A percentile compares a stretch with the other conserved stretches of the same genome.
Evolutionary conservation across 2,797 vertebrate species (phyloP).

Genomic region (Cossypha caffra): DNA sequence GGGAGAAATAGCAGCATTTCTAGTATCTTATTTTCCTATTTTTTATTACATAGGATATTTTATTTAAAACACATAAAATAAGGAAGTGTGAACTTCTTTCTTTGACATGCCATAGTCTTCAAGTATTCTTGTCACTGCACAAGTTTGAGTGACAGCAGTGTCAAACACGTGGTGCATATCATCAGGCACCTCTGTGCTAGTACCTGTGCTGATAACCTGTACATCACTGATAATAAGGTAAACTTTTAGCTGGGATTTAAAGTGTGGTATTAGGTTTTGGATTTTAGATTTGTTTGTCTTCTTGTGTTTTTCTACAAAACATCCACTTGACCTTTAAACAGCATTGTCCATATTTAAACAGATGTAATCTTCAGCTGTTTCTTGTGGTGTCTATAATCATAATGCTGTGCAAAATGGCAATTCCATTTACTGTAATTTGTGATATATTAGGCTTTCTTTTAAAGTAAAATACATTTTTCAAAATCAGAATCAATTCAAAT

Average conservation of each 20-base stretch:
- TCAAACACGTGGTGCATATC: fast-evolving
- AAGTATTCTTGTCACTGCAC: background rate
- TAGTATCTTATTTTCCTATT: background rate
- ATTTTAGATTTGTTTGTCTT: background rate
- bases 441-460: background rate
- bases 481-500: slow-evolving; percentile 57
- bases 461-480: slow-evolving; percentile 49
- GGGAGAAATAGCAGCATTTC: background rate
- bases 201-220: background rate
- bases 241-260: background rate
- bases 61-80: slow-evolving; percentile 47
- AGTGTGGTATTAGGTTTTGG: background rate
- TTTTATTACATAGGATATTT: background rate
- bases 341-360: slow-evolving; percentile 47
- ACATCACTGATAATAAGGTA: background rate
- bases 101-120: background rate
- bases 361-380: background rate
- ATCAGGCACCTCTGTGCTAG: background rate
- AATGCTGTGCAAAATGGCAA: background rate
- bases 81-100: slow-evolving; percentile 23
- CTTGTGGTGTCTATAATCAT: slow-evolving; percentile 32
- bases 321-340: slow-evolving; percentile 8
- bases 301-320: background rate
- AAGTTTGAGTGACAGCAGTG: background rate
- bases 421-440: slow-evolving; percentile 47